These are phyloP conservation scores for Tribolium madens DNA, from an alignment of 1,140 invertebrate genomes.

Conservation along the genomic window DNA sequence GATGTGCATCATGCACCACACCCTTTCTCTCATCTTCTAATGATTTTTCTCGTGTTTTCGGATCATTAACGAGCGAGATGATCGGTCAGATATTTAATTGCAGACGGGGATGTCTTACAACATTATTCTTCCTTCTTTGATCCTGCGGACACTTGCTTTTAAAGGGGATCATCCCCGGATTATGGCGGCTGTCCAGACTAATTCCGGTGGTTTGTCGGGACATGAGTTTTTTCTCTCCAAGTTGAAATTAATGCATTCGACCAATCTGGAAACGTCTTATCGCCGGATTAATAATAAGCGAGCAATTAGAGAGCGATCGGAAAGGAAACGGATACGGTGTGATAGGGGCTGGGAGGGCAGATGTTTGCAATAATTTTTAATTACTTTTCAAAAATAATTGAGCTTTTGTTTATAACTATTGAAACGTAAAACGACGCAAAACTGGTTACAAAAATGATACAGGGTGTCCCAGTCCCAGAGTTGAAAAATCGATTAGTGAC, in stretches of 20 bases:
- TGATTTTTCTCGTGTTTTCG: not conserved
- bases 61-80: not conserved
- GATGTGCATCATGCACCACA: slow-evolving; percentile 12
- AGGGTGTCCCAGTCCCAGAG: too few relatives aligned
- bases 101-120: too few relatives aligned
- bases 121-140: slow-evolving; percentile 13
- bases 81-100: not conserved
- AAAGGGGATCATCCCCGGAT: slow-evolving; percentile 27
- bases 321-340: slow-evolving; percentile 20
- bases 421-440: too few relatives aligned
- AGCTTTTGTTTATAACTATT: too few relatives aligned
- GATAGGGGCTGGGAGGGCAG: slow-evolving; percentile 5
- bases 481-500: too few relatives aligned
- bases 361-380: not conserved
- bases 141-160: slow-evolving; percentile 27
- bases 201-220: slow-evolving; percentile 8
- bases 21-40: slow-evolving; percentile 20
- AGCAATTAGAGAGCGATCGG: slow-evolving; percentile 19
- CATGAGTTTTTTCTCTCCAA: not conserved
- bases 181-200: slow-evolving; percentile 16
- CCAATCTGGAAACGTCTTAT: slow-evolving; percentile 7
- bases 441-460: too few relatives aligned
- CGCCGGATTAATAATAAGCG: slow-evolving; percentile 15
- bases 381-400: too few relatives aligned
- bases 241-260: too few relatives aligned